phyloP scores from a whole-genome alignment of 2,113 vertebrate genomes.

The Channa argus region DNA sequence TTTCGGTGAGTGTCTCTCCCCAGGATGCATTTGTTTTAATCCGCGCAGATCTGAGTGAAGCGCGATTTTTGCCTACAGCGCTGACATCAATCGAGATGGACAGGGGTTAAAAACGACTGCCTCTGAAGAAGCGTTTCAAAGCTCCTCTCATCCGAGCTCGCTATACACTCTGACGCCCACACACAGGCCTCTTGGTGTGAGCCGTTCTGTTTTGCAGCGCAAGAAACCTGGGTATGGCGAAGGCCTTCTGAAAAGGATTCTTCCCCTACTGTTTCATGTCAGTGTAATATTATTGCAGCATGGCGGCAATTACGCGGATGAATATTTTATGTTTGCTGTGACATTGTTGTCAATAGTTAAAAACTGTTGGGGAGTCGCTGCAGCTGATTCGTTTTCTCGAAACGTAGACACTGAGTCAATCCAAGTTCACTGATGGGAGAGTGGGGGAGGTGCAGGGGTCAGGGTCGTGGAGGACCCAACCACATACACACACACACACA shows the following conservation, averaged over 20 bases:
- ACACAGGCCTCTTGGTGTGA: constrained; percentile 14
- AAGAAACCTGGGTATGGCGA: not conserved
- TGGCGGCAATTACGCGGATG: not conserved
- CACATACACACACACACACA: constrained; percentile 2
- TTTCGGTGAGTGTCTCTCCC: constrained; percentile 39
- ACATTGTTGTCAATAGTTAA: not conserved
- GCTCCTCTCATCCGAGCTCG: constrained; percentile 59
- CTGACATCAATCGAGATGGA: constrained; percentile 67
- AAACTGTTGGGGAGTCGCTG: not conserved
- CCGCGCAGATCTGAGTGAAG: constrained; percentile 62
- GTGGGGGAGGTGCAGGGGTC: constrained; percentile 54
- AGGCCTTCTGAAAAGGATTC: not conserved
- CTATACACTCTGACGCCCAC: constrained; percentile 17
- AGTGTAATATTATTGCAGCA: not conserved
- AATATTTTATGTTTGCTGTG: not conserved
- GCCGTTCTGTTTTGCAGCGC: too few species aligned
- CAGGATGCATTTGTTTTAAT: constrained; percentile 69
- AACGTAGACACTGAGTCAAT: not conserved
- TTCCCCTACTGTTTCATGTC: not conserved
- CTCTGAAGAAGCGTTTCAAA: constrained; percentile 65
- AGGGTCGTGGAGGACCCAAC: constrained; percentile 47
- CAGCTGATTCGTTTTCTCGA: not conserved
- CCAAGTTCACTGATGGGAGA: constrained; percentile 24
- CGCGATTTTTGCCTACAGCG: constrained; percentile 63
- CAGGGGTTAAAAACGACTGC: constrained; percentile 62